Conservation (phyloP, 2,113 vertebrate genomes). For the Osmerus eperlanus region DNA sequence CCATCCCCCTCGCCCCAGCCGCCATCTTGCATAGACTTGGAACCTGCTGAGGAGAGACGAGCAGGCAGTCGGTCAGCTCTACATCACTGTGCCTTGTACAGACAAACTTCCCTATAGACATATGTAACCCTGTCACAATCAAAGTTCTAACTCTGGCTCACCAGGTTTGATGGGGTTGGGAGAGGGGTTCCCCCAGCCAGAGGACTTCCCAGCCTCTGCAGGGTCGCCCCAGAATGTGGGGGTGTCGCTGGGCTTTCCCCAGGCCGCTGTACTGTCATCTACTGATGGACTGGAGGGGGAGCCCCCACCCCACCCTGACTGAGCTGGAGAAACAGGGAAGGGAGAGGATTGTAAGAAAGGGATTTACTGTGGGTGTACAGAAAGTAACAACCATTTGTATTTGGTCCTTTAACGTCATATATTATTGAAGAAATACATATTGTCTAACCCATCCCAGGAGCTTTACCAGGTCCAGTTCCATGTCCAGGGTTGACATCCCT, state of each 20-base stretch:
- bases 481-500: conserved; percentile 61
- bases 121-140: too few relatives aligned
- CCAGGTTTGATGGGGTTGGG: conserved; percentile 85
- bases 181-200: conserved; percentile 84
- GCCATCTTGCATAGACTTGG: conserved; percentile 99
- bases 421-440: not conserved
- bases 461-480: conserved; percentile 61
- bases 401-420: not conserved
- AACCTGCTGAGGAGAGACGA: conserved; percentile 69
- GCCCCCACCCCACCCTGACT: conserved; percentile 84
- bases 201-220: conserved; percentile 79
- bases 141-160: conserved; percentile 61
- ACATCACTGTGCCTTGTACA: not conserved
- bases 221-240: conserved; percentile 88
- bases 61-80: not conserved
- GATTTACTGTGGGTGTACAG: not conserved
- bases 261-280: conserved; percentile 91
- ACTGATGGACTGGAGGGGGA: conserved; percentile 82
- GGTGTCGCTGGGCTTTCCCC: conserved; percentile 85
- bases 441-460: conserved; percentile 58
- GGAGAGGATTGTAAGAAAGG: too few relatives aligned
- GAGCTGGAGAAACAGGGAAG: conserved; percentile 49
- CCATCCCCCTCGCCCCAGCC: conserved; percentile 93
- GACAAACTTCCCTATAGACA: not conserved
- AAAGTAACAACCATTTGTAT: not conserved